Evolutionary conservation across 2,888 invertebrate species (phyloP).

Genomic region (Diarsia brunnea): DNA sequence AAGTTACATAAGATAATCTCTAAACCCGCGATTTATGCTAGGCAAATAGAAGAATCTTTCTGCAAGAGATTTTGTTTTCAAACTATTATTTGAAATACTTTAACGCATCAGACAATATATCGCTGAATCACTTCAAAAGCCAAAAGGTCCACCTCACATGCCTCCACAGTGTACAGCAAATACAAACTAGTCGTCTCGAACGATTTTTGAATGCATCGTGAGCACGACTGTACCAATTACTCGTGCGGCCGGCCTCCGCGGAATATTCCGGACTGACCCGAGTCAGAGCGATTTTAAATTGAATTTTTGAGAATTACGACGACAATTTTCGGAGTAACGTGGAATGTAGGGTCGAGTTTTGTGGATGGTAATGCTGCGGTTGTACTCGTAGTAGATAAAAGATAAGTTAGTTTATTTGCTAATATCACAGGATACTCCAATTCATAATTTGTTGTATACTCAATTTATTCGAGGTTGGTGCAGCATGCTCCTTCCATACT

Average conservation of each 20-base stretch:
- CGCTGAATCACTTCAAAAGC: slow-evolving; percentile 1
- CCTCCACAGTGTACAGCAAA: slow-evolving; percentile 47
- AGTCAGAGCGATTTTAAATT: slow-evolving; percentile 83
- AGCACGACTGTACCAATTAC: slow-evolving; percentile 83
- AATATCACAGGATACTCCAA: too few relatives aligned
- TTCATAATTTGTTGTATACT: too few relatives aligned
- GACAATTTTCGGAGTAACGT: slow-evolving; percentile 77
- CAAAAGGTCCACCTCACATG: slow-evolving; percentile 5
- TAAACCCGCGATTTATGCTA: background rate
- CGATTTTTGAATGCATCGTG: slow-evolving; percentile 81
- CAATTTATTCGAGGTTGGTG: background rate
- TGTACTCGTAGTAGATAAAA: background rate
- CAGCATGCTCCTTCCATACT: too few relatives aligned
- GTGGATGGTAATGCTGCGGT: slow-evolving; percentile 18
- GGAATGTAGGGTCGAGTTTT: slow-evolving; percentile 62
- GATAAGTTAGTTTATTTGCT: background rate
- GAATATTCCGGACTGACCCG: slow-evolving; percentile 76
- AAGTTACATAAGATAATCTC: background rate
- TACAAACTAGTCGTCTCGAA: slow-evolving; percentile 51
- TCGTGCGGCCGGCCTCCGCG: slow-evolving; percentile 70
- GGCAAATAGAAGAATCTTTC: background rate
- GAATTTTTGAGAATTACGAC: slow-evolving; percentile 82
- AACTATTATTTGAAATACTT: background rate
- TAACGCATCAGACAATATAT: background rate
- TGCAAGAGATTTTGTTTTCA: background rate